These are phyloP conservation scores for Melanerpes formicivorus DNA, from an alignment of 2,113 vertebrate genomes.

Conservation along the genomic window DNA sequence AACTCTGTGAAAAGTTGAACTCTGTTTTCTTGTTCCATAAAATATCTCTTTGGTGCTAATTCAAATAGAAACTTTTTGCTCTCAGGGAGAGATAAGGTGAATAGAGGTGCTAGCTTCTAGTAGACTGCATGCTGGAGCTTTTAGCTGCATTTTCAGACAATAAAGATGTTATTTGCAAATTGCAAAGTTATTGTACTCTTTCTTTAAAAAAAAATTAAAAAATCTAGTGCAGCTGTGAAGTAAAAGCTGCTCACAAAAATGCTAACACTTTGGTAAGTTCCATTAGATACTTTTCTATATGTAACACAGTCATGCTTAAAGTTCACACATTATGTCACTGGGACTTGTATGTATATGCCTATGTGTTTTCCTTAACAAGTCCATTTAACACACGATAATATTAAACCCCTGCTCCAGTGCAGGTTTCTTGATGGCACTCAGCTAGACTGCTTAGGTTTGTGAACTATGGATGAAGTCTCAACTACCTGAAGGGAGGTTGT, in stretches of 20 bases:
- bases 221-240: neutral
- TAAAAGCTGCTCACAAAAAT: neutral
- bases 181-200: neutral
- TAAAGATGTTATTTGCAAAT: neutral
- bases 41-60: conserved; percentile 48
- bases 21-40: conserved; percentile 61
- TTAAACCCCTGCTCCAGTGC: neutral
- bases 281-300: neutral
- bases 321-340: neutral
- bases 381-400: neutral
- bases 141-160: conserved; percentile 16
- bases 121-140: neutral
- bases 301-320: neutral
- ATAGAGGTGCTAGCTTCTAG: conserved; percentile 17
- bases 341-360: neutral
- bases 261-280: neutral
- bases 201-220: neutral
- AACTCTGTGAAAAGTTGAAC: conserved; percentile 65
- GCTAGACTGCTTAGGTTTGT: neutral
- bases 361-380: neutral
- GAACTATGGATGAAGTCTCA: neutral
- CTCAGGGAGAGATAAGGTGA: conserved; percentile 25
- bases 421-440: neutral
- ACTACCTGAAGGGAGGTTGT: too few species aligned
- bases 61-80: conserved; percentile 52